Evolutionary conservation across 35 echinoderm and acorn worm species (phyloP), one percentile per base, ranked within the genome.

Genomic region (Heliocidaris erythrogramma): DNA sequence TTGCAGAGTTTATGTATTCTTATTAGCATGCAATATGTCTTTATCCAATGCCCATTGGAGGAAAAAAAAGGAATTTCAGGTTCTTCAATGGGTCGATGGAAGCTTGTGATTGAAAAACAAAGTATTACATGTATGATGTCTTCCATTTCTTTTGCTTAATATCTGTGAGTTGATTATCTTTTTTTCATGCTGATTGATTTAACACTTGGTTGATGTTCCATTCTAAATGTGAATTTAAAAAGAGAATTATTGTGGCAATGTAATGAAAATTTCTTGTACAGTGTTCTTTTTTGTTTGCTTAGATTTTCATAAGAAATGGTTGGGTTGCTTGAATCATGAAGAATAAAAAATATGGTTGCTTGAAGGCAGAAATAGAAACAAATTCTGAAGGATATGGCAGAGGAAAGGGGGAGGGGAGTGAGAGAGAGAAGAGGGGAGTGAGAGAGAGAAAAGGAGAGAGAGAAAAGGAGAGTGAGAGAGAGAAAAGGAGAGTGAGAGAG

Each of bases 181-280:
- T 78, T 78, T n/a, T n/a, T 78, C 27, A 78, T 27, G 65, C 65
- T 4, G 65, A 78, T 78, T 78, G 65, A 78, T 78, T 78, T 78
- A 9, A 78, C n/a, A 78, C 65, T 78, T 78, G 65, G 7, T 78
- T 78, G 65, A 78, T n/a, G 65, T 78, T 78, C 65, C 65, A 78
- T 78, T 78, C n/a, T 78, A 78, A 78, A 78, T 78, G 65, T 78
- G 65, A 78, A 71, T 27, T 78, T 78, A 78, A 78, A 69, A 78
- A 56, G 52, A 78, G 18, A 78, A 78, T 78, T 78, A 78, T 78
- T 78, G 65, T 78, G 21, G 65, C 65, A 78, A 78, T 78, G 65
- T 78, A 78, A 78, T 78, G 65, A n/a, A 78, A 78, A 27, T 7
- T 78, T 78, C 4, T 78, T 78, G 18, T n/a, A 7, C 27, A 42